Evolutionary conservation across 1,140 invertebrate genomes (phyloP).

Genomic region (Pentalonia nigronervosa): DNA sequence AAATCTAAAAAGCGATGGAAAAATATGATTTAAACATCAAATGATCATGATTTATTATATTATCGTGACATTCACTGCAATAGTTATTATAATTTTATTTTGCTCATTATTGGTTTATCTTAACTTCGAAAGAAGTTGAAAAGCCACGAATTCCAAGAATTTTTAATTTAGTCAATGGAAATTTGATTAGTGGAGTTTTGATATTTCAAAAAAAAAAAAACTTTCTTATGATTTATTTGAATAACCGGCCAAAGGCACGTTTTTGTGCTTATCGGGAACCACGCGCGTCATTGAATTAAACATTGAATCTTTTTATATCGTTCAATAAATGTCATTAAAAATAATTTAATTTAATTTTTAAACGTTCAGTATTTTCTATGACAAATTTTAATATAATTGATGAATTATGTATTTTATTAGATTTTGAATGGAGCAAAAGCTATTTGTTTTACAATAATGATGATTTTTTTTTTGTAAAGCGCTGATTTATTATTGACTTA

Average conservation of each 20-base stretch:
- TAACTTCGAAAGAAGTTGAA: not conserved
- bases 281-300: constrained; percentile 18
- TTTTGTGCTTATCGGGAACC: not conserved
- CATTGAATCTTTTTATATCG: not conserved
- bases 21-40: not conserved
- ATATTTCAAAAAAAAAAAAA: not conserved
- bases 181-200: not conserved
- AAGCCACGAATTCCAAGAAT: not conserved
- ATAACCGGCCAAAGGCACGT: not conserved
- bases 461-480: not conserved
- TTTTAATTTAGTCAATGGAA: not conserved
- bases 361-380: not conserved
- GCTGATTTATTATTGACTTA: not conserved
- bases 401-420: not conserved
- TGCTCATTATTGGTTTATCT: not conserved
- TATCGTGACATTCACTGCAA: not conserved
- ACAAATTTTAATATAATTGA: not conserved
- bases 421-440: not conserved
- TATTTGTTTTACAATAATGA: not conserved
- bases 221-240: not conserved
- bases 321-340: constrained; percentile 20
- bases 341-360: not conserved
- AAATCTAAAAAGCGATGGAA: constrained; percentile 5
- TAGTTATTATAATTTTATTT: not conserved
- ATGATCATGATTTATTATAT: not conserved